phyloP scores from a whole-genome alignment of 92 coral and sea anemone species.

The Blastomussa wellsi region DNA sequence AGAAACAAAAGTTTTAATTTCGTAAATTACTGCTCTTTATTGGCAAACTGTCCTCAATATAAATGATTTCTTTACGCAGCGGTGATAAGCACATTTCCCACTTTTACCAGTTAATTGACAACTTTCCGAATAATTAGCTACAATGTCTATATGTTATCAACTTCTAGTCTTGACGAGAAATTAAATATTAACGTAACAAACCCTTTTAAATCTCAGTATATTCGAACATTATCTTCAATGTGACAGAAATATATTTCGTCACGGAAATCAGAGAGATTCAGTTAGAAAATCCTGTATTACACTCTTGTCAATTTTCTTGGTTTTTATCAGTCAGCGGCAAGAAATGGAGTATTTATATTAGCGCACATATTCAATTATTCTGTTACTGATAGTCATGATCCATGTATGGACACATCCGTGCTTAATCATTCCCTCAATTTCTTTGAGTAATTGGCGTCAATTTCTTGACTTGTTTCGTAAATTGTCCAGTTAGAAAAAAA shows the following conservation, averaged over 20 bases:
- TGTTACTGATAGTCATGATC: neutral
- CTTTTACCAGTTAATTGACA: neutral
- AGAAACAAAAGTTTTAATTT: constrained; percentile 5
- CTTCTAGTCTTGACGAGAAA: neutral
- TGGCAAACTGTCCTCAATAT: neutral
- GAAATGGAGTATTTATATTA: neutral
- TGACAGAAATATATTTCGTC: neutral
- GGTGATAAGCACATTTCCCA: constrained; percentile 5
- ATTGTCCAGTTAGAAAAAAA: neutral
- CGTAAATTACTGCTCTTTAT: neutral
- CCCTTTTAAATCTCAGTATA: neutral
- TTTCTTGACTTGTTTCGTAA: neutral
- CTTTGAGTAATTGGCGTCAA: neutral
- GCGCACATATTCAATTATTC: neutral
- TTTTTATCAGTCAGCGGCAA: neutral
- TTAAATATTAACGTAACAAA: neutral
- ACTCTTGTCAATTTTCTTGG: neutral
- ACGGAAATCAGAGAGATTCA: neutral
- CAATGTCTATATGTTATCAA: neutral
- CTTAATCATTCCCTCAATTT: neutral
- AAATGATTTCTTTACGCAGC: neutral
- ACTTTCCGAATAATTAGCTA: neutral
- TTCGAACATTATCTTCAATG: neutral
- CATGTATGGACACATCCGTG: neutral
- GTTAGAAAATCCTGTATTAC: no score